phyloP scores from a whole-genome alignment of 2,888 invertebrate genomes.

The Sinelater perroti region DNA sequence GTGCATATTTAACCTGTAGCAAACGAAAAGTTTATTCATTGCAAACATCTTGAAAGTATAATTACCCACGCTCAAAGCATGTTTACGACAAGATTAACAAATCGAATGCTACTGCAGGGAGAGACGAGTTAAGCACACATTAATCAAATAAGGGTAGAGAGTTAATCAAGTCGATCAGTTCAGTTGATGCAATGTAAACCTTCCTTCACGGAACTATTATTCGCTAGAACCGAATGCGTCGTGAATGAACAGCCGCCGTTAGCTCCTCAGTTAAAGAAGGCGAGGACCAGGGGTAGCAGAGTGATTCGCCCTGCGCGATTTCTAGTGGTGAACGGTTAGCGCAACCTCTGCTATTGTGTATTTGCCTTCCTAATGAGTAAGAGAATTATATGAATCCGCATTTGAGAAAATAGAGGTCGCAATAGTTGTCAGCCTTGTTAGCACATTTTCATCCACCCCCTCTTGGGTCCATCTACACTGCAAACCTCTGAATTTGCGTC shows the following conservation, averaged over 20 bases:
- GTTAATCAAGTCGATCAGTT: constrained; percentile 1
- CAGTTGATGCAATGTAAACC: neutral
- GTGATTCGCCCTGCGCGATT: constrained; percentile 2
- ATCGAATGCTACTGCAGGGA: too few species aligned
- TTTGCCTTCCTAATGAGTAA: constrained; percentile 15
- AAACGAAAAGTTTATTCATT: too few species aligned
- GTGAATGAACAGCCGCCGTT: too few species aligned
- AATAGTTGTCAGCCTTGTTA: constrained; percentile 3
- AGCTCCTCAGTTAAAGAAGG: too few species aligned
- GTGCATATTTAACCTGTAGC: too few species aligned
- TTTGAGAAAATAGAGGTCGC: constrained; percentile 1
- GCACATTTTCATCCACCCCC: constrained; percentile 1
- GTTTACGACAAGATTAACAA: too few species aligned
- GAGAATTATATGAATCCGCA: constrained; percentile 15
- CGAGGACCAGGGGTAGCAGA: constrained; percentile 8
- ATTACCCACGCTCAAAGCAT: too few species aligned
- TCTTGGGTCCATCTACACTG: constrained; percentile 7
- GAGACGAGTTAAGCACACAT: too few species aligned
- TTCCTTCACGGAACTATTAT: constrained; percentile 4
- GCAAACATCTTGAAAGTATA: too few species aligned
- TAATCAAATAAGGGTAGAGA: too few species aligned
- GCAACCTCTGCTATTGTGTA: constrained; percentile 13
- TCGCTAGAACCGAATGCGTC: neutral
- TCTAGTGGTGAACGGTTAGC: constrained; percentile 1
- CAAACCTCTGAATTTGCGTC: neutral